Base-by-base conservation (phyloP, 2,888 invertebrate genomes). In the Nomada lathburiana region DNA sequence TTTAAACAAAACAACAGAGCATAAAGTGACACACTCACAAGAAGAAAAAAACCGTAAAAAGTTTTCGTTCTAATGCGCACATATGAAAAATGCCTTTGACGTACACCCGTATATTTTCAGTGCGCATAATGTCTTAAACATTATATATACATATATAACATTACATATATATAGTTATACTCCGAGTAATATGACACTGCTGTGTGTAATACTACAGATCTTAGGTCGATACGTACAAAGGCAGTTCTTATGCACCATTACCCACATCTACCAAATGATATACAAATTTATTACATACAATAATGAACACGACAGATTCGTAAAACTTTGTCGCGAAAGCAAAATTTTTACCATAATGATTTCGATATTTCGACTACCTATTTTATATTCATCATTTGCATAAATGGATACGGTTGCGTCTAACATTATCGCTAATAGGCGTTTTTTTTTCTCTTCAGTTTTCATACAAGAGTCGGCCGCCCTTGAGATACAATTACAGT, bases 391-490 rank as follows among this genome's bases (percentile, higher is more conserved):
- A 85, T 85, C 71, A 42, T 76, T 86, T 84, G 84, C 76, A 73
- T 88, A 87, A 84, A 85, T 88, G 86, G 82, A 86, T 83, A 80
- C 20, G 78, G 64, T 83, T 85, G 86, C 85, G 65, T 88, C 86
- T 91, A 86, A 89, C 87, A 88, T 86, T 85, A 89, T 86, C 86
- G 87, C 89, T 92, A 91, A 91, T 89, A 90, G 92, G 91, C 91
- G 91, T 88, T 89, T 88, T 74, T 81, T 72, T 64, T 67, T 65
- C 26, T 60, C 87, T 86, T 42, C 69, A 26, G 53, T 52, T 36
- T 23, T 90, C 69, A 7, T 29, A 59, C 62, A 86, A 87, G 85
- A 83, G 78, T 82, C 70, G 73, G 52, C 55, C 67, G 70, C 82
- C 67, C 82, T 82, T 64, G 82, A 81, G 79, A 87, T 81, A 88